Percentiles rank a stretch among this genome's conserved stretches.
These are phyloP conservation scores for Tragulus kanchil DNA, from an alignment of 2,113 vertebrate genomes.

Conservation along the genomic window DNA sequence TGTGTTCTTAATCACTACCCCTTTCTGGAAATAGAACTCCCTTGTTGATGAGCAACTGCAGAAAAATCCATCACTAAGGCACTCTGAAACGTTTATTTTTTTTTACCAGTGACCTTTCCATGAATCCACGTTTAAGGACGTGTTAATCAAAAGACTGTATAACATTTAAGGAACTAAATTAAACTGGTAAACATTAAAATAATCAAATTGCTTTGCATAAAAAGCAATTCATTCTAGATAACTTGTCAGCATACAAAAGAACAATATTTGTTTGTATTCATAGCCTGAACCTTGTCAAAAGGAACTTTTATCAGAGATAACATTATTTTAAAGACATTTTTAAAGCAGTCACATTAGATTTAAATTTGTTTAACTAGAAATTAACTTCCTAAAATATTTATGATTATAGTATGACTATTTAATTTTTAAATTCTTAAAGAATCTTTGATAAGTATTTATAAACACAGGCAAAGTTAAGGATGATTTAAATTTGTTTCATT, in stretches of 20 bases:
- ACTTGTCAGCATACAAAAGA: neutral
- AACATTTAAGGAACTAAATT: conserved; percentile 34
- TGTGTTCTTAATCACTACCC: conserved; percentile 67
- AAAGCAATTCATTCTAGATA: conserved; percentile 27
- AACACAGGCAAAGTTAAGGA: neutral
- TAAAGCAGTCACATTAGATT: neutral
- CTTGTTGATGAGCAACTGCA: conserved; percentile 40
- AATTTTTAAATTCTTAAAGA: neutral
- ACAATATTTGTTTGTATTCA: neutral
- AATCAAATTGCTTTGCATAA: neutral
- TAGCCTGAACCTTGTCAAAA: neutral
- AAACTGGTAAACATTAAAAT: conserved; percentile 58
- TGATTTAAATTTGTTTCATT: neutral
- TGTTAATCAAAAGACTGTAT: conserved; percentile 1
- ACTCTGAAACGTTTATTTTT: conserved; percentile 62
- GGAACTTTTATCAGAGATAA: neutral
- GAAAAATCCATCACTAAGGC: conserved; percentile 69
- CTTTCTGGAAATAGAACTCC: conserved; percentile 28
- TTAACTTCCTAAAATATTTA: neutral
- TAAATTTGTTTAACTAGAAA: conserved; percentile 14
- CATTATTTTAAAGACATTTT: neutral
- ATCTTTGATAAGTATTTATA: neutral
- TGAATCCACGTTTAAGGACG: conserved; percentile 53
- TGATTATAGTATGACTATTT: neutral
- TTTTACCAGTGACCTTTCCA: conserved; percentile 32